phyloP scores from a whole-genome alignment of 2,113 vertebrate genomes.

The Silurus glanis region DNA sequence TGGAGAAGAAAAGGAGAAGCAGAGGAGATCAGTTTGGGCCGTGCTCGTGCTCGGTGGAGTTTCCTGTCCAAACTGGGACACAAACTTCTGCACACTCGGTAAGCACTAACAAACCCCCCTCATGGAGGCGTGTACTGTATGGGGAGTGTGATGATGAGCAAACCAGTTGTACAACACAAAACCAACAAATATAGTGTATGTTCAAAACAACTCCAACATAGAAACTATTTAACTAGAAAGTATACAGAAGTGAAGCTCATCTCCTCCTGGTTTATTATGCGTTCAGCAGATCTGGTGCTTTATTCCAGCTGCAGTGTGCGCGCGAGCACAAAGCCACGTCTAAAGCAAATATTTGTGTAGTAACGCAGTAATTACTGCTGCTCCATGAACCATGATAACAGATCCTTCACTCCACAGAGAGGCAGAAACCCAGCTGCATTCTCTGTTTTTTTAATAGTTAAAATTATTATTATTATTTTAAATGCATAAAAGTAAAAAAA shows the following conservation, averaged over 20 bases:
- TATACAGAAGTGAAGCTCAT: too few species aligned
- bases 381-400: not conserved
- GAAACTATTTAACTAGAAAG: too few species aligned
- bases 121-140: conserved; percentile 7
- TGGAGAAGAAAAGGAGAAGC: not conserved
- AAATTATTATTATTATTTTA: too few species aligned
- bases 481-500: too few species aligned
- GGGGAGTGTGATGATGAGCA: not conserved
- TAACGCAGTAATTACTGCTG: not conserved
- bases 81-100: not conserved
- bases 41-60: not conserved
- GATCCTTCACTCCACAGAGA: not conserved
- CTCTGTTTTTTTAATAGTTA: too few species aligned
- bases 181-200: not conserved
- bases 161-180: not conserved
- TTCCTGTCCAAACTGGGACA: conserved; percentile 22
- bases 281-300: not conserved
- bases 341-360: conserved; percentile 5
- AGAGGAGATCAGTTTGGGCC: not conserved
- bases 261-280: too few species aligned
- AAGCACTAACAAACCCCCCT: not conserved
- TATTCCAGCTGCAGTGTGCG: not conserved
- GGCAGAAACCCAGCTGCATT: not conserved
- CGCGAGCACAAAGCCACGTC: not conserved
- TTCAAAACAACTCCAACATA: too few species aligned